These are phyloP conservation scores for Heliothis subflexa DNA, from an alignment of 1,140 invertebrate genomes.

Conservation along the genomic window DNA sequence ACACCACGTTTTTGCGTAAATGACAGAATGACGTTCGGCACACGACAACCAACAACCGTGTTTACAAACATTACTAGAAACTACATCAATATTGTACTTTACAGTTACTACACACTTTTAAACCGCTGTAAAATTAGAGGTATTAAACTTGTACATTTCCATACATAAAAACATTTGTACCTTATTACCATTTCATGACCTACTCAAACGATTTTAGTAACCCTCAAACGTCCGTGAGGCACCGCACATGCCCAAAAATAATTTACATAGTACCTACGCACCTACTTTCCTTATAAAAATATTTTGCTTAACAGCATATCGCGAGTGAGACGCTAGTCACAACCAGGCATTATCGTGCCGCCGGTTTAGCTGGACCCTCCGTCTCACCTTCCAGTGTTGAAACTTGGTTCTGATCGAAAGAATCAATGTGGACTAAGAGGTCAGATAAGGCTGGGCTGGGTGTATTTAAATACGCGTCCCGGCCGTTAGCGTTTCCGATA, in stretches of 20 bases:
- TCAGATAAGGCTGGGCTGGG: conserved; percentile 59
- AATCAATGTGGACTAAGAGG: conserved; percentile 51
- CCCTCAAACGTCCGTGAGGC: conserved; percentile 21
- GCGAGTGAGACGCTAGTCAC: conserved; percentile 45
- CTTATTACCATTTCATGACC: not conserved
- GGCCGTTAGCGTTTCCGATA: conserved; percentile 82
- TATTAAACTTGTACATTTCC: too few relatives aligned
- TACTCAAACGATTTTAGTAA: conserved; percentile 3
- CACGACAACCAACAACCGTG: conserved; percentile 13
- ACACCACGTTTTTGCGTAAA: conserved; percentile 49
- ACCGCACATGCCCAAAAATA: conserved; percentile 1
- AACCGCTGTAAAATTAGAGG: not conserved
- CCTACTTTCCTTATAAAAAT: conserved; percentile 47
- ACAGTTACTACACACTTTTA: not conserved
- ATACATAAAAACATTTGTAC: not conserved
- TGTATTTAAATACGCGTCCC: conserved; percentile 75
- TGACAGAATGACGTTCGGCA: conserved; percentile 31
- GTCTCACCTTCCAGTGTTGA: conserved; percentile 30
- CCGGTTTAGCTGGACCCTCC: conserved; percentile 42
- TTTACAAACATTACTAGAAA: conserved; percentile 30
- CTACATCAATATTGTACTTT: not conserved
- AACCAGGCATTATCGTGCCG: conserved; percentile 53
- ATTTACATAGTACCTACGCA: conserved; percentile 42
- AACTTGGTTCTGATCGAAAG: conserved; percentile 14
- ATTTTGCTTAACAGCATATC: conserved; percentile 44